Base-by-base conservation (phyloP, 2,113 vertebrate genomes). In the Anhinga rufa region DNA sequence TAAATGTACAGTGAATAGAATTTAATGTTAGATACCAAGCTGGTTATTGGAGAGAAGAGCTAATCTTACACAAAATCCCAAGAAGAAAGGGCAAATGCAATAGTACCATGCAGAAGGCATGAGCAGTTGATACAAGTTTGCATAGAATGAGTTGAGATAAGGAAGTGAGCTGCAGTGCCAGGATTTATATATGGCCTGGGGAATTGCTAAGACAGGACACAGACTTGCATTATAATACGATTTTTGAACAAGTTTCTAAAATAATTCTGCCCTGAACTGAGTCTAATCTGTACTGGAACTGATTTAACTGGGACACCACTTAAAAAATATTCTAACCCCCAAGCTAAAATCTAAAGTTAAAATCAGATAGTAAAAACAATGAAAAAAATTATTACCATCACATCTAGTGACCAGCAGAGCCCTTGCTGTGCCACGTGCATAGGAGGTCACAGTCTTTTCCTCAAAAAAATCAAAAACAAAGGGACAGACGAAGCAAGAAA, bases 201-300 rank as follows among this genome's bases (percentile, higher is more conserved):
- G 65, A 92, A 68, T 32, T 86, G 64, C 76, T 90, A 65, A 88
- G 65, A 42, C 31, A 87, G 29, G 34, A 76, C 51, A 64, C 20
- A 95, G 69, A 46, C 72, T 88, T 88, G 31, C 48, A 82, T 61
- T 61, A 65, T 40, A 64, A 78, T 29, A 86, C 12, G 44, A 69
- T 89, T 92, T 94, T 84, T 84, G 20, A 94, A 69, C 44, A 52
- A 6, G 46, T 46, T 94, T 92, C 88, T 94, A 64, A 96, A 92
- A 95, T 84, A 79, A 81, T 92, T 95, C 72, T 90, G 44, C 83
- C 88, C 55, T 60, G 55, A 86, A 92, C 82, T 58, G 5, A 88
- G 38, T 68, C 38, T 90, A 82, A 87, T 77, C 92, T 93, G 46
- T 44, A 66, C 77, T 88, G 76, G 95, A 88, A 93, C 17, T 62